phyloP scores from a whole-genome alignment of 2,797 vertebrate species.

The Trematomus bernacchii region DNA sequence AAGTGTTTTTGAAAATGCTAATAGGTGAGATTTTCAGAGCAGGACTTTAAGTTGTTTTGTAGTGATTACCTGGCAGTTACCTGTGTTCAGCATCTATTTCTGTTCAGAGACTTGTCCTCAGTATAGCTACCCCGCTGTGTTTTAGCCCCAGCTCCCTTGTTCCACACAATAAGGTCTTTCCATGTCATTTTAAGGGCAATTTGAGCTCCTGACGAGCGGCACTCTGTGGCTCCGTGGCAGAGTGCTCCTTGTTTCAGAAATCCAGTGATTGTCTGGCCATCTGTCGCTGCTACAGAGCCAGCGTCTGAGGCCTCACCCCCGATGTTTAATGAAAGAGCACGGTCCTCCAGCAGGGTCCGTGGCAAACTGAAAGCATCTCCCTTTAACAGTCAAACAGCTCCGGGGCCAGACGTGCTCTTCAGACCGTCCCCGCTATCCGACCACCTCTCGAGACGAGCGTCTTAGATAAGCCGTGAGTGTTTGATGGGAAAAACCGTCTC shows the following conservation, averaged over 20 bases:
- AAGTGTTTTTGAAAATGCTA: too few relatives aligned
- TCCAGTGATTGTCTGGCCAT: constrained; percentile 30
- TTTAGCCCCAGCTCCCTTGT: neutral
- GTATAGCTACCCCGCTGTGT: neutral
- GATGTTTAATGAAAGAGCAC: constrained; percentile 47
- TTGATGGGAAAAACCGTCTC: constrained; percentile 71
- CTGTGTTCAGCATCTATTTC: neutral
- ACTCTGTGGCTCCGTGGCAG: neutral
- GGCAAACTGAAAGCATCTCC: constrained; percentile 5
- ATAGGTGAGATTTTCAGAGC: too few relatives aligned
- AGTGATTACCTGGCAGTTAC: neutral
- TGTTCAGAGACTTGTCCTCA: neutral
- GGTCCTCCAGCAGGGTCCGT: neutral
- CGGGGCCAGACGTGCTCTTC: constrained; percentile 49
- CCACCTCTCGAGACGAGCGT: constrained; percentile 60
- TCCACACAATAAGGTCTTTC: constrained; percentile 6
- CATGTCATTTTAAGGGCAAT: constrained; percentile 31
- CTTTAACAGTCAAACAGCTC: constrained; percentile 36
- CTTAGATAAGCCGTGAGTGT: constrained; percentile 73
- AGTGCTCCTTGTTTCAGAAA: constrained; percentile 39
- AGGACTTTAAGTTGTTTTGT: too few relatives aligned
- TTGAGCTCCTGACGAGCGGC: constrained; percentile 31
- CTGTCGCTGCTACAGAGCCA: constrained; percentile 32
- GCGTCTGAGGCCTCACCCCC: neutral
- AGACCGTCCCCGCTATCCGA: constrained; percentile 48